Percentiles rank a stretch among this genome's conserved stretches.
Evolutionary conservation across 2,797 vertebrate species (phyloP).

Genomic region (Telmatherina bonti): DNA sequence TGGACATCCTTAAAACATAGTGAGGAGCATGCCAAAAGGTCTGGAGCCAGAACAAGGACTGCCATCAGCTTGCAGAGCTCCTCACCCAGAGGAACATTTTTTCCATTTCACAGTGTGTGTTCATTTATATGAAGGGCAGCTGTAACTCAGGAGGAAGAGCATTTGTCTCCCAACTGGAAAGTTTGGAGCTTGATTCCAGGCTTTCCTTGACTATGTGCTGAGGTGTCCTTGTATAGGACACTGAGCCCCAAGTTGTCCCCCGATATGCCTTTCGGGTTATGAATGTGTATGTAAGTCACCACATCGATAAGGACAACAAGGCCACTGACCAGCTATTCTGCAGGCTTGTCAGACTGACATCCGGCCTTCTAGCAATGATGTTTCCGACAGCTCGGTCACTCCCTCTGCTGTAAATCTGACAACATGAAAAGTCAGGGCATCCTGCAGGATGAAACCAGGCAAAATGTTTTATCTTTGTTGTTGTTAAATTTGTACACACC

Average conservation of each 20-base stretch:
- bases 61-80: slow-evolving; percentile 17
- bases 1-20: slow-evolving; percentile 47
- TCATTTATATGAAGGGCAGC: too few relatives aligned
- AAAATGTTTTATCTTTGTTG: too few relatives aligned
- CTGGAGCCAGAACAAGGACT: slow-evolving; percentile 43
- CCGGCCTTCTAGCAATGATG: background rate
- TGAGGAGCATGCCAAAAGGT: slow-evolving; percentile 40
- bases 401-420: slow-evolving; percentile 13
- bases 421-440: background rate
- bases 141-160: too few relatives aligned
- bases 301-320: slow-evolving; percentile 39
- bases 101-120: background rate
- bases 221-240: too few relatives aligned
- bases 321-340: slow-evolving; percentile 35
- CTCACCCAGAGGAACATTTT: background rate
- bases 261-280: too few relatives aligned
- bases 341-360: slow-evolving; percentile 23
- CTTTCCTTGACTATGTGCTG: too few relatives aligned
- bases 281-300: too few relatives aligned
- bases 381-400: slow-evolving; percentile 5
- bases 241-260: too few relatives aligned
- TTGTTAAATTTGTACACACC: too few relatives aligned
- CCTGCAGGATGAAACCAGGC: background rate
- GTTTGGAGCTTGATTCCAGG: too few relatives aligned
- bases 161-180: too few relatives aligned